A percentile compares a stretch with the other conserved stretches of the same genome.
Conservation (phyloP, 2,888 invertebrate genomes). For the Pediacus dermestoides region DNA sequence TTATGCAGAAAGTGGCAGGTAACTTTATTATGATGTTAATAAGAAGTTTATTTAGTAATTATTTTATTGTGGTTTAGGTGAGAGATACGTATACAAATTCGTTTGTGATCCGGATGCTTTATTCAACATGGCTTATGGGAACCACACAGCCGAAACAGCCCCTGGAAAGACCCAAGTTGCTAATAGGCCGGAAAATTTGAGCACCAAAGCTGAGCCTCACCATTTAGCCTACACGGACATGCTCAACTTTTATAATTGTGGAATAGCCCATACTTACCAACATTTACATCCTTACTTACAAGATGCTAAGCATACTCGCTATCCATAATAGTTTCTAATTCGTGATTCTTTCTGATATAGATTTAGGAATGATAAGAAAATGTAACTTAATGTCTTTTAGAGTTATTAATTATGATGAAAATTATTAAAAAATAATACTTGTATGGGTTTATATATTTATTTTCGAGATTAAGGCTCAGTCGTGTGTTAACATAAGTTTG, state of each 20-base stretch:
- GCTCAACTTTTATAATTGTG: conserved; percentile 50
- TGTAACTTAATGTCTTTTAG: too few relatives aligned
- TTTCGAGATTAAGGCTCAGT: not conserved
- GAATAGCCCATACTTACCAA: conserved; percentile 47
- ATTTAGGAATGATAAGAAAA: too few relatives aligned
- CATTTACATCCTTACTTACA: conserved; percentile 48
- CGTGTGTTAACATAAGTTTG: not conserved
- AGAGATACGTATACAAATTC: conserved; percentile 94
- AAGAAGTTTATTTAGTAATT: not conserved
- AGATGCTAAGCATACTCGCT: conserved; percentile 37
- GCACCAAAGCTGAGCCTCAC: conserved; percentile 42
- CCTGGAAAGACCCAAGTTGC: conserved; percentile 34
- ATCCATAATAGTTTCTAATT: conserved; percentile 28
- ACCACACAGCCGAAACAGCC: conserved; percentile 29
- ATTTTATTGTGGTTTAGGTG: conserved; percentile 57
- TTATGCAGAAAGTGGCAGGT: conserved; percentile 96
- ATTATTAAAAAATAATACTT: too few relatives aligned
- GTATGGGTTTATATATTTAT: too few relatives aligned
- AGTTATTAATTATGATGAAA: too few relatives aligned
- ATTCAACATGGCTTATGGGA: conserved; percentile 75
- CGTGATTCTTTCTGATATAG: too few relatives aligned
- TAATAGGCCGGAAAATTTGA: conserved; percentile 41
- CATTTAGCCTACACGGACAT: conserved; percentile 49
- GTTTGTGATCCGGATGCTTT: conserved; percentile 92
- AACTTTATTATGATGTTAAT: conserved; percentile 27